Conservation (phyloP, 2,888 invertebrate species). For the Chironomus riparius region DNA sequence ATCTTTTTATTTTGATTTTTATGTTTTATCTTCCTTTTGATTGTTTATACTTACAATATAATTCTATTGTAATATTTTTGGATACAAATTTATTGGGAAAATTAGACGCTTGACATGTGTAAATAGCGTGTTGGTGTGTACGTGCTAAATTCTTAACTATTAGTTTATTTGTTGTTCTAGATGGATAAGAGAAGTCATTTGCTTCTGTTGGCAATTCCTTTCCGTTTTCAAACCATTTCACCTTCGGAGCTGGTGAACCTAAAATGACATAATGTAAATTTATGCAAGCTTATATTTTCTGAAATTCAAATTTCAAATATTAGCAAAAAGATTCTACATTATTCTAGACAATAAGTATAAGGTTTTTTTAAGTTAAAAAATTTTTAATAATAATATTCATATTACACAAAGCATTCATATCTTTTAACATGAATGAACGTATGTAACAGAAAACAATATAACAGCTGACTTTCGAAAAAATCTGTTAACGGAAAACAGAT, state of each 20-base stretch:
- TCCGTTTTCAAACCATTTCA: conserved; percentile 68
- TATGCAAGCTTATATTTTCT: too few species aligned
- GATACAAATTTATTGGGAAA: conserved; percentile 51
- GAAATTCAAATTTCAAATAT: too few species aligned
- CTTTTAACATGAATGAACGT: too few species aligned
- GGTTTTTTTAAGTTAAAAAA: too few species aligned
- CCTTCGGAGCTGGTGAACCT: conserved; percentile 64
- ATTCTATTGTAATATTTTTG: conserved; percentile 61
- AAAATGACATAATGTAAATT: too few species aligned
- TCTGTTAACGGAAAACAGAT: too few species aligned
- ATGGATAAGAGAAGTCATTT: conserved; percentile 40
- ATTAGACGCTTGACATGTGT: conserved; percentile 70
- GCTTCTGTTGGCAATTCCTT: conserved; percentile 42
- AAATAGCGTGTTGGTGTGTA: conserved; percentile 62
- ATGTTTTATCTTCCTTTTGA: background rate
- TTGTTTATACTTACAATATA: conserved; percentile 55
- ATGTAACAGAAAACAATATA: too few species aligned
- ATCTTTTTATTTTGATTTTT: background rate
- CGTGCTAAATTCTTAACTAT: conserved; percentile 53
- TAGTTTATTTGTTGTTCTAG: conserved; percentile 51
- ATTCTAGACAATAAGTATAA: too few species aligned
- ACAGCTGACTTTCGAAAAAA: too few species aligned
- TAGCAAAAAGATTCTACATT: too few species aligned
- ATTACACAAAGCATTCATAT: too few species aligned
- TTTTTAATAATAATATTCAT: too few species aligned